Percentiles rank a stretch among this genome's conserved stretches.
These are phyloP conservation scores for Capitulum mitella DNA, from an alignment of 2,888 invertebrate genomes.

Conservation along the genomic window DNA sequence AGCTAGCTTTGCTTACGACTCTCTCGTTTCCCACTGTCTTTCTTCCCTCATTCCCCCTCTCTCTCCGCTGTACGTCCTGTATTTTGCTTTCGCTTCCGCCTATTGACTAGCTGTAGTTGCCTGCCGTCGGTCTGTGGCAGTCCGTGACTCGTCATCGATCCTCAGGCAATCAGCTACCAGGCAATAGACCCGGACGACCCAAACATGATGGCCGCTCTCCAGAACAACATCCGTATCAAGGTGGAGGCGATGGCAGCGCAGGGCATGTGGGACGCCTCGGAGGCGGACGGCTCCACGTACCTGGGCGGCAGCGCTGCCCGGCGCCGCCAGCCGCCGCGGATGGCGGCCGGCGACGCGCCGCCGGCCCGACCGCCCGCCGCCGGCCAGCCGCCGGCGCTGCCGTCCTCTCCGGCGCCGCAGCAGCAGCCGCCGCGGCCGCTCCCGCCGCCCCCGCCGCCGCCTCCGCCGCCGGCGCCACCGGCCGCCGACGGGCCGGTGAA, in stretches of 20 bases:
- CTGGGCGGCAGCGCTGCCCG: conserved; percentile 25
- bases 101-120: no score
- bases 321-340: conserved; percentile 16
- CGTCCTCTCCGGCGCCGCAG: not conserved
- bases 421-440: not conserved
- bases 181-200: not conserved
- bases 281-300: conserved; percentile 20
- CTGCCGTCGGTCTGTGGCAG: no score
- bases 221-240: conserved; percentile 4
- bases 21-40: no score
- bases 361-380: not conserved
- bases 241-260: conserved; percentile 22
- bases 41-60: no score
- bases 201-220: not conserved
- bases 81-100: no score
- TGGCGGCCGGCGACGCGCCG: not conserved
- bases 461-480: not conserved
- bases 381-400: not conserved
- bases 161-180: not conserved
- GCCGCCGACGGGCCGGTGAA: not conserved
- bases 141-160: no score
- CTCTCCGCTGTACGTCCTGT: no score
- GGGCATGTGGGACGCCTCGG: conserved; percentile 20
- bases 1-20: no score
- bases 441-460: not conserved